Evolutionary conservation across 2,797 vertebrate species (phyloP).

Genomic region (Poeciliopsis presidionis): DNA sequence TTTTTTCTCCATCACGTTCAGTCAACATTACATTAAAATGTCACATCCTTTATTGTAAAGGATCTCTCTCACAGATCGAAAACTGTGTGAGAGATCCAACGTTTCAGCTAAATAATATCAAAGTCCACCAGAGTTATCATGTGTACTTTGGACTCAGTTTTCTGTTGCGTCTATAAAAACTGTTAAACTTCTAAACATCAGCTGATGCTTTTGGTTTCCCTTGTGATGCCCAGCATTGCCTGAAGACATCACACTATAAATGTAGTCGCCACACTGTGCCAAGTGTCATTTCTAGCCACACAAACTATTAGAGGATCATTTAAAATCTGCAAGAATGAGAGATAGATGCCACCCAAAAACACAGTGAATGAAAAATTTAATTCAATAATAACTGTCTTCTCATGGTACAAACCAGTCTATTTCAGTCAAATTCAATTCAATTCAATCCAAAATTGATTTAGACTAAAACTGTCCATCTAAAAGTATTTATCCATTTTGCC

Average conservation of each 20-base stretch:
- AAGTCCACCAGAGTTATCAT: not conserved
- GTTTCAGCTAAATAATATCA: not conserved
- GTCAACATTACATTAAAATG: not conserved
- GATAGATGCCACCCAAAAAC: not conserved
- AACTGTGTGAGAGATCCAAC: not conserved
- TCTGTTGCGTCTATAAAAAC: not conserved
- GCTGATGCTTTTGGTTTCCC: not conserved
- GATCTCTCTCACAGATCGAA: not conserved
- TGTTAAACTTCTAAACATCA: not conserved
- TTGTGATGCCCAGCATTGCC: slow-evolving; percentile 1
- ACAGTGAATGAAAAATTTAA: not conserved
- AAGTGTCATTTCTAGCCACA: not conserved
- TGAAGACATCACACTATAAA: not conserved
- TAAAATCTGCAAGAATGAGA: not conserved
- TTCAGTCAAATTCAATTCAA: not conserved
- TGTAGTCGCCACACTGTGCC: not conserved
- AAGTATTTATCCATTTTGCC: not conserved
- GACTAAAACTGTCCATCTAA: not conserved
- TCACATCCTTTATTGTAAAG: too few relatives aligned
- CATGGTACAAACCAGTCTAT: not conserved
- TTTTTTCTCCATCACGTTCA: not conserved
- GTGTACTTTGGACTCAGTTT: not conserved
- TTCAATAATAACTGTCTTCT: not conserved
- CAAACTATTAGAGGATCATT: not conserved
- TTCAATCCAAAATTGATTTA: not conserved